These are phyloP conservation scores for Achroia grisella DNA, from an alignment of 1,140 invertebrate species.

Conservation along the genomic window DNA sequence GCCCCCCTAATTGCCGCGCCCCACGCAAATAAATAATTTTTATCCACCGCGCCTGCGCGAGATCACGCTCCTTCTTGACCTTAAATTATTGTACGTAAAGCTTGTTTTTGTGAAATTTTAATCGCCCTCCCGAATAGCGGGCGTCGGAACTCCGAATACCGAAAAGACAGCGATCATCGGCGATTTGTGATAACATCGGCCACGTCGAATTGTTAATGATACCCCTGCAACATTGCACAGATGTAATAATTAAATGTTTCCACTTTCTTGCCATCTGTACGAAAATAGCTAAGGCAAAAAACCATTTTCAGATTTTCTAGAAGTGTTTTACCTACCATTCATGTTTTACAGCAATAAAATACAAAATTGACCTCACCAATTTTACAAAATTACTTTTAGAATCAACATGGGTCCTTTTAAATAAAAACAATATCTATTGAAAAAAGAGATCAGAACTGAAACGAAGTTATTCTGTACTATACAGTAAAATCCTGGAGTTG, in stretches of 20 bases:
- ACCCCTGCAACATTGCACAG: constrained; percentile 26
- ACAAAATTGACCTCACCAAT: too few relatives aligned
- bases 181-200: constrained; percentile 35
- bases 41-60: constrained; percentile 32
- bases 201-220: constrained; percentile 60
- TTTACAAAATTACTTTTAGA: too few relatives aligned
- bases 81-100: constrained; percentile 50
- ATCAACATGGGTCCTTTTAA: too few relatives aligned
- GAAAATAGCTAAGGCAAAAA: too few relatives aligned
- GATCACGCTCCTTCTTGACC: constrained; percentile 58
- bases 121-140: constrained; percentile 37
- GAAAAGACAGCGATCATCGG: constrained; percentile 30
- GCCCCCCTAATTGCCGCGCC: constrained; percentile 64
- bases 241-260: constrained; percentile 32
- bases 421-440: too few relatives aligned
- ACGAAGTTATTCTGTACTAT: too few relatives aligned
- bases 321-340: too few relatives aligned
- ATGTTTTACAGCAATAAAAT: too few relatives aligned
- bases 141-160: constrained; percentile 27
- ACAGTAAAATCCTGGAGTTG: too few relatives aligned
- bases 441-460: too few relatives aligned
- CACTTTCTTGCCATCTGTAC: too few relatives aligned
- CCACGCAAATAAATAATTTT: constrained; percentile 70
- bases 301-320: too few relatives aligned
- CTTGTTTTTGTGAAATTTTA: constrained; percentile 46